Conservation (phyloP, 2,113 vertebrate genomes). For the Pterocles orientalis region DNA sequence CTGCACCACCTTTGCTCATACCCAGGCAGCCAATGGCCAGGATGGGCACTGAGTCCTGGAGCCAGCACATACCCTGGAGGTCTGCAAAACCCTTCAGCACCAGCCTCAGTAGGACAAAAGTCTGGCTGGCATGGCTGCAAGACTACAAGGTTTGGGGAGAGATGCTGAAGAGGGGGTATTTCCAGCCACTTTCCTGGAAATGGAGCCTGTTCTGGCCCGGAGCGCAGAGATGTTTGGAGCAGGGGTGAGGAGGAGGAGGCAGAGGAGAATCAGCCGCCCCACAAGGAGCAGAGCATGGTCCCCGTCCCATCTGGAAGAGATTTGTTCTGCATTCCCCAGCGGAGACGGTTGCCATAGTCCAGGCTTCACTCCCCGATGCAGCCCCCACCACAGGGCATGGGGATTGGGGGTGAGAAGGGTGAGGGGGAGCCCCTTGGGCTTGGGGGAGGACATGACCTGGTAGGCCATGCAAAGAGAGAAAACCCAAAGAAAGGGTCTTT, state of each 20-base stretch:
- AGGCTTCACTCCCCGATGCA: neutral
- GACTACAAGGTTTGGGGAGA: neutral
- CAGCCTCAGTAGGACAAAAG: neutral
- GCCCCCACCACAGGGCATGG: neutral
- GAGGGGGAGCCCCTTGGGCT: neutral
- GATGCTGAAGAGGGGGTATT: neutral
- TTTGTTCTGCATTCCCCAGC: slow-evolving; percentile 77
- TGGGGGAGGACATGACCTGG: neutral
- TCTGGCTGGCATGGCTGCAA: neutral
- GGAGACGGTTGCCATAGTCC: neutral
- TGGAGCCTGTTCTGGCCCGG: rapidly evolving
- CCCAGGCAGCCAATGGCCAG: neutral
- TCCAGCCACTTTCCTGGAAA: slow-evolving; percentile 18
- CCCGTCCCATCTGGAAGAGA: slow-evolving; percentile 72
- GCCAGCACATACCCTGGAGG: neutral
- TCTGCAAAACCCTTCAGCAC: neutral
- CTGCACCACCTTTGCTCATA: neutral
- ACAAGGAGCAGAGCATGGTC: neutral
- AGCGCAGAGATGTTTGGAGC: neutral
- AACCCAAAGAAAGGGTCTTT: neutral
- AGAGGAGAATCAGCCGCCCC: neutral
- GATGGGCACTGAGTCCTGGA: neutral
- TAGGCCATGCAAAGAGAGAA: neutral
- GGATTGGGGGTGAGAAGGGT: neutral
- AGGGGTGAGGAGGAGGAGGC: neutral